These are phyloP conservation scores for Oscheius myriophilus DNA, from an alignment of 2,888 invertebrate species.

Conservation along the genomic window DNA sequence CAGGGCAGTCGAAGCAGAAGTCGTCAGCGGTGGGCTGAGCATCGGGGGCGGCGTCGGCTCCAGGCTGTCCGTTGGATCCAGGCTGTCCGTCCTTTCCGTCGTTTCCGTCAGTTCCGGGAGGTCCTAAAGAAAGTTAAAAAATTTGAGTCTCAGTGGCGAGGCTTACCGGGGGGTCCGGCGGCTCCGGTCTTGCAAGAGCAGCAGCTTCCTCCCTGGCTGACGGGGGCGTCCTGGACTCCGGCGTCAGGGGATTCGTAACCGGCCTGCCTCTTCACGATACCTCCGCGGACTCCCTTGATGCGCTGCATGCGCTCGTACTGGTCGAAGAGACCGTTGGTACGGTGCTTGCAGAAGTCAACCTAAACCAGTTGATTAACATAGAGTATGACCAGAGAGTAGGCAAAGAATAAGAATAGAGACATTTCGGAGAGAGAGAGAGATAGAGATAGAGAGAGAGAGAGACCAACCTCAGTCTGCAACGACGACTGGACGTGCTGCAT, in stretches of 20 bases:
- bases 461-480: constrained; percentile 63
- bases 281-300: constrained; percentile 60
- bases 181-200: constrained; percentile 60
- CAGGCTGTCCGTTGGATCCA: constrained; percentile 44
- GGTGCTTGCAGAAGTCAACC: constrained; percentile 65
- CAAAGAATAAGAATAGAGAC: neutral
- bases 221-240: constrained; percentile 38
- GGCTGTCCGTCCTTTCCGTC: constrained; percentile 51
- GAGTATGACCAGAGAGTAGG: neutral
- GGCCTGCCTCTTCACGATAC: constrained; percentile 59
- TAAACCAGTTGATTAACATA: constrained; percentile 24
- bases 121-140: neutral
- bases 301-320: constrained; percentile 59
- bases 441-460: neutral
- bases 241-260: constrained; percentile 53
- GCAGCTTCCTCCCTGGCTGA: constrained; percentile 47
- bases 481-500: constrained; percentile 68
- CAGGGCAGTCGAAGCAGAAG: constrained; percentile 64
- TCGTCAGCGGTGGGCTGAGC: constrained; percentile 51
- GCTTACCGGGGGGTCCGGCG: constrained; percentile 56
- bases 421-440: neutral
- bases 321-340: constrained; percentile 60
- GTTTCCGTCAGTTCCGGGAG: constrained; percentile 54
- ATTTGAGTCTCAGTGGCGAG: too few relatives aligned
- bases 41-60: constrained; percentile 54